phyloP scores from a whole-genome alignment of 2,113 vertebrate species.

The Vulpes lagopus region DNA sequence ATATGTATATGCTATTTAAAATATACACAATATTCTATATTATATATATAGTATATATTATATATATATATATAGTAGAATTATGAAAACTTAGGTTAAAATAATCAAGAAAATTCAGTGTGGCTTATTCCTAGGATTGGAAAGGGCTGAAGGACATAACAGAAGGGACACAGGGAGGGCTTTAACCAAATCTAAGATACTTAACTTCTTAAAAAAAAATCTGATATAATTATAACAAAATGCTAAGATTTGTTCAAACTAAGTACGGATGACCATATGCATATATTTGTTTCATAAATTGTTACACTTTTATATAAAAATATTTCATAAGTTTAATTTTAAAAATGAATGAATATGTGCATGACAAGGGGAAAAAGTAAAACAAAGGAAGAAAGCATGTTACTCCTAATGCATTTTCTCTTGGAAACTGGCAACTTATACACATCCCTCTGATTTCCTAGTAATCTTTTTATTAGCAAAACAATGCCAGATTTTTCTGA shows the following conservation, averaged over 20 bases:
- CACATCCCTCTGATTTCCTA: not conserved
- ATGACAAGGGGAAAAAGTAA: not conserved
- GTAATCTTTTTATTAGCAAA: not conserved
- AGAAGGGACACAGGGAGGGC: not conserved
- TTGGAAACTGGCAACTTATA: not conserved
- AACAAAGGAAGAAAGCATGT: not conserved
- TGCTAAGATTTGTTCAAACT: not conserved
- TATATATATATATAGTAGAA: not conserved
- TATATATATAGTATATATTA: not conserved
- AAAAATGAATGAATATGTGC: not conserved
- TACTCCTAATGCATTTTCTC: not conserved
- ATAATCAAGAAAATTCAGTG: not conserved
- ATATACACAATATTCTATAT: not conserved
- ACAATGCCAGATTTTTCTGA: not conserved
- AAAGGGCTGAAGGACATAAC: not conserved
- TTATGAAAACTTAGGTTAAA: not conserved
- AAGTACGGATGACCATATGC: not conserved
- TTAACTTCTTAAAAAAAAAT: not conserved
- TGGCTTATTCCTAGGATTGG: not conserved
- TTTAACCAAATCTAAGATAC: not conserved
- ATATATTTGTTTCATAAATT: not conserved
- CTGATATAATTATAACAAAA: not conserved
- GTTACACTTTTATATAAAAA: not conserved
- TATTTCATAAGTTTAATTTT: slow-evolving; percentile 17
- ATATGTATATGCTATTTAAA: not conserved